Percentiles rank a stretch among this genome's conserved stretches.
Evolutionary conservation across 2,888 invertebrate species (phyloP).

Genomic region (Scaptomyza parva): DNA sequence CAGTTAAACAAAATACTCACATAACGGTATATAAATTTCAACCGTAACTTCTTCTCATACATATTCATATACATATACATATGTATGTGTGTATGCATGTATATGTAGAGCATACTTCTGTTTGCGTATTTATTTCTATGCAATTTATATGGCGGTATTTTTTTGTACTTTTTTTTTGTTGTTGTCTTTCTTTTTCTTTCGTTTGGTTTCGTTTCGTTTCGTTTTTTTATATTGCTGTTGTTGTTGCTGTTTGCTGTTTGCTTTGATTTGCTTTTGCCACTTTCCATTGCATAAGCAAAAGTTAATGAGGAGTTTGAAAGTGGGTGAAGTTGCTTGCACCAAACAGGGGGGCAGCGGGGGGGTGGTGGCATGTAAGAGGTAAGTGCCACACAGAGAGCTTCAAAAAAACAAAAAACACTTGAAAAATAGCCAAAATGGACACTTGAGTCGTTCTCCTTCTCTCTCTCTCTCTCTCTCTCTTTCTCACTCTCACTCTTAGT

Average conservation of each 20-base stretch:
- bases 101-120: conserved; percentile 6
- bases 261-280: conserved; percentile 61
- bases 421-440: conserved; percentile 47
- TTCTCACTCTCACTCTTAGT: neutral
- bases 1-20: too few species aligned
- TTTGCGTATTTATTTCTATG: conserved; percentile 12
- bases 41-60: too few species aligned
- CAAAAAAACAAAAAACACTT: conserved; percentile 51
- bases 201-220: too few species aligned
- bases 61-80: too few species aligned
- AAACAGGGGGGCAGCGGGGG: neutral
- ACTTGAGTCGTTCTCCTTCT: conserved; percentile 23
- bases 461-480: neutral
- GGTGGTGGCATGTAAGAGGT: neutral
- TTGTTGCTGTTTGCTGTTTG: conserved; percentile 40
- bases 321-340: conserved; percentile 46
- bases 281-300: conserved; percentile 76
- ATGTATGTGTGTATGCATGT: neutral
- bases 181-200: conserved; percentile 4
- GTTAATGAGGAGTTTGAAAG: conserved; percentile 55
- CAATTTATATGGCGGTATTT: conserved; percentile 32
- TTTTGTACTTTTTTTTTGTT: conserved; percentile 14
- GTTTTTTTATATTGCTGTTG: conserved; percentile 28
- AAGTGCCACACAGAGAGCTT: conserved; percentile 32
- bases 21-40: too few species aligned